A percentile compares a stretch with the other conserved stretches of the same genome.
These are phyloP conservation scores for Cardiocondyla obscurior DNA, from an alignment of 1,140 invertebrate genomes.

Conservation along the genomic window DNA sequence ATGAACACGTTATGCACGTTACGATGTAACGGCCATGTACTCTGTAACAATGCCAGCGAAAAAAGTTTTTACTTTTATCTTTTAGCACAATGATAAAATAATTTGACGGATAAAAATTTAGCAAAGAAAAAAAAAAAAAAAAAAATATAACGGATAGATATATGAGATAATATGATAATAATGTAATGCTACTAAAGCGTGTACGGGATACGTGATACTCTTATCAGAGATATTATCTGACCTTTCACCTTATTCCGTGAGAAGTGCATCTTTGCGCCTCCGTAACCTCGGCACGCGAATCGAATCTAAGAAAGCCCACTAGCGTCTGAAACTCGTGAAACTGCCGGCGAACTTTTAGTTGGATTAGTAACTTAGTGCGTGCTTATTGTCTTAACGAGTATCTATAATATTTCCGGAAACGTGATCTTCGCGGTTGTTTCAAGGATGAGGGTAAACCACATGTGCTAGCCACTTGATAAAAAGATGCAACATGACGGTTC, in stretches of 20 bases:
- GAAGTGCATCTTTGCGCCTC: conserved; percentile 58
- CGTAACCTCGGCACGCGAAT: conserved; percentile 73
- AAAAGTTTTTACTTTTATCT: not conserved
- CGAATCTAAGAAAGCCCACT: conserved; percentile 72
- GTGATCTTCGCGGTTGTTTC: conserved; percentile 12
- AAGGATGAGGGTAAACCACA: conserved; percentile 23
- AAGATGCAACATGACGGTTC: not conserved
- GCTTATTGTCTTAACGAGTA: conserved; percentile 40
- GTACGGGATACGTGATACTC: conserved; percentile 8
- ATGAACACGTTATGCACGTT: not conserved
- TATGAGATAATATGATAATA: not conserved
- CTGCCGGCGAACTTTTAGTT: conserved; percentile 54
- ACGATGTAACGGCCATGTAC: not conserved
- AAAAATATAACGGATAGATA: not conserved
- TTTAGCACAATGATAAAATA: not conserved
- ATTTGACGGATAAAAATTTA: not conserved
- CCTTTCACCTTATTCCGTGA: conserved; percentile 67
- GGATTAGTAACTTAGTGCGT: conserved; percentile 51
- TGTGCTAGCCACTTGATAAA: not conserved
- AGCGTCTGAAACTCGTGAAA: conserved; percentile 45
- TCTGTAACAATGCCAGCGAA: not conserved
- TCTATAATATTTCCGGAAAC: conserved; percentile 42
- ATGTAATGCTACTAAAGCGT: not conserved
- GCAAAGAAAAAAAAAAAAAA: not conserved
- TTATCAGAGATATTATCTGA: conserved; percentile 51